Evolutionary conservation across 2,888 invertebrate species (phyloP), one percentile per base, ranked within the genome.

Genomic region (Polylopha cassiicola): DNA sequence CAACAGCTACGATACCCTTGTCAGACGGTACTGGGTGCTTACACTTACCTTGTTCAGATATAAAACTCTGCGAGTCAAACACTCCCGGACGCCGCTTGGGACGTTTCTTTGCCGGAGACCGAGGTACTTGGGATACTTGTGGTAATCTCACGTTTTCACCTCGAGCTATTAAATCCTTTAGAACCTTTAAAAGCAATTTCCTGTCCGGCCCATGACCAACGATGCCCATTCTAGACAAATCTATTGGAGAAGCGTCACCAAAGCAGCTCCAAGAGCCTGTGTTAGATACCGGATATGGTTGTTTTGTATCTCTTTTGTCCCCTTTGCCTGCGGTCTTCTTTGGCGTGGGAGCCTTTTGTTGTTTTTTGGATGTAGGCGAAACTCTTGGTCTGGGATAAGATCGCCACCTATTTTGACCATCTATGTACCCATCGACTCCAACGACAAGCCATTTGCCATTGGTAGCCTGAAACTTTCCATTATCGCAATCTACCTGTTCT

Each of bases 371-470:
- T 6, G 22, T 20, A 3, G 39, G 17, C 6, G 27, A 17, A 14
- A 14, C 39, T 48, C 44, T 61, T 3, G 58, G 43, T 36, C 48
- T 72, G 3, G 65, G 37, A 47, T 82, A 81, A 50, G 39, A 69
- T 32, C 55, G 67, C 84, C 85, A 84, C 48, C 57, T 73, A 4
- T 68, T 68, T 29, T 66, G 51, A 27, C 47, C 8, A 46, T 82
- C 77, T 7, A 85, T 53, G 44, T 65, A 84, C 4, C 84, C 84
- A 53, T 85, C 82, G 5, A 82, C 55, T 3, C 85, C 84, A 16
- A 84, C 65, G 3, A 70, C 57, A 7, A 75, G 48, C 79, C 77
- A 78, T 36, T 62, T 58, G 1, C 68, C 71, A 48, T 70, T 65
- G 4, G 48, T 31, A 13, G 61, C 41, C 53, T 78, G 78, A 34